These are phyloP conservation scores for Xenopus borealis DNA, from an alignment of 2,113 vertebrate genomes.

Conservation along the genomic window DNA sequence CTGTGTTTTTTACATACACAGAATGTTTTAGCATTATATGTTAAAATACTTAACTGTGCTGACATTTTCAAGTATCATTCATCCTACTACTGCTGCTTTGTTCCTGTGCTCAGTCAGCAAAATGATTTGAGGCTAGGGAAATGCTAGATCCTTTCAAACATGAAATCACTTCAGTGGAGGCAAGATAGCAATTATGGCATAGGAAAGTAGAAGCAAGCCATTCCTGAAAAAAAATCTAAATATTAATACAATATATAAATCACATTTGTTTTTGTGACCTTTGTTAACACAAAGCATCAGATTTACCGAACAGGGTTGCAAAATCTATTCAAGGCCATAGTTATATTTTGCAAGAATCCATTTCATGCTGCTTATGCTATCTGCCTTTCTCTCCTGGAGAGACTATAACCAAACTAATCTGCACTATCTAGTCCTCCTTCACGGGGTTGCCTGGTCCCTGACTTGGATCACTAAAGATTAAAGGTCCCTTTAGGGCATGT, in stretches of 20 bases:
- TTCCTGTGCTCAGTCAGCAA: conserved; percentile 58
- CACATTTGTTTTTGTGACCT: conserved; percentile 40
- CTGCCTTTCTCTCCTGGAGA: too few relatives aligned
- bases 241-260: conserved; percentile 41
- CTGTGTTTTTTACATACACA: background rate
- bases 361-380: too few relatives aligned
- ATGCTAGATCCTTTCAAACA: conserved; percentile 45
- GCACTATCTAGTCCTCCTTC: too few relatives aligned
- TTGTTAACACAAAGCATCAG: conserved; percentile 27
- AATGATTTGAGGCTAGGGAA: conserved; percentile 54
- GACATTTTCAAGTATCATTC: conserved; percentile 51
- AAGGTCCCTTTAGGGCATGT: too few relatives aligned
- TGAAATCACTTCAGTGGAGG: conserved; percentile 25
- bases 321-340: too few relatives aligned
- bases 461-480: too few relatives aligned
- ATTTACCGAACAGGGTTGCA: too few relatives aligned
- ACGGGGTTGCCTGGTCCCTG: too few relatives aligned
- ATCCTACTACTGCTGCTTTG: conserved; percentile 51
- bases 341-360: background rate
- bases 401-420: too few relatives aligned
- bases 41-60: conserved; percentile 54
- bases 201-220: conserved; percentile 44
- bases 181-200: conserved; percentile 26
- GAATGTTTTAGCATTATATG: conserved; percentile 44
- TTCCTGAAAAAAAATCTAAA: conserved; percentile 38